Evolutionary conservation across 2,797 vertebrate genomes (phyloP).

Genomic region (Acanthurus leucopareius): DNA sequence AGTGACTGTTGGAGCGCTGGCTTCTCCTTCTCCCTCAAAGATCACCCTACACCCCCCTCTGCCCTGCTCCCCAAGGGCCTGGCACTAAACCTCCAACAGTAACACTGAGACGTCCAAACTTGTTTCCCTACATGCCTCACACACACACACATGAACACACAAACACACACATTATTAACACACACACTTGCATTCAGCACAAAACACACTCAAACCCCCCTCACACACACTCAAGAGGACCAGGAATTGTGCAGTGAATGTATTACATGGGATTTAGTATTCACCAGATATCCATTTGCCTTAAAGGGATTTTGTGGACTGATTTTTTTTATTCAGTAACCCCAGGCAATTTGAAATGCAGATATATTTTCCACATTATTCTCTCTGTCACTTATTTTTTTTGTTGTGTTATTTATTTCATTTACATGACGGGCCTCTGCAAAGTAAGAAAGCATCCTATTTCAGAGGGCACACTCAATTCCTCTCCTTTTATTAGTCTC

Average conservation of each 20-base stretch:
- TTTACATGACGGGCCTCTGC: constrained; percentile 77
- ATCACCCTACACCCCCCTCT: constrained; percentile 34
- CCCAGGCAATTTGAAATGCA: constrained; percentile 76
- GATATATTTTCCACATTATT: constrained; percentile 72
- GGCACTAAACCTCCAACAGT: constrained; percentile 77
- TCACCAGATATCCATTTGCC: constrained; percentile 77
- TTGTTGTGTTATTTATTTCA: constrained; percentile 85
- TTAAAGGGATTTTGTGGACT: constrained; percentile 83
- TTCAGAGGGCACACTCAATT: constrained; percentile 71
- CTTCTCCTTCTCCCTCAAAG: constrained; percentile 52
- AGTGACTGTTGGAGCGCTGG: constrained; percentile 35
- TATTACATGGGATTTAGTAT: constrained; percentile 76
- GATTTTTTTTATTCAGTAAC: constrained; percentile 73
- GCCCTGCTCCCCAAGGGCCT: constrained; percentile 51
- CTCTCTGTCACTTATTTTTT: constrained; percentile 61
- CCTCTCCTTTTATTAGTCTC: constrained; percentile 59
- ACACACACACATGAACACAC: constrained; percentile 25
- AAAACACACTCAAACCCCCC: constrained; percentile 35
- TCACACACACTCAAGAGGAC: constrained; percentile 65
- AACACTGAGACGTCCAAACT: constrained; percentile 76
- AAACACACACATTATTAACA: constrained; percentile 21
- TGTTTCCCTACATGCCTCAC: constrained; percentile 34
- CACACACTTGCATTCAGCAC: constrained; percentile 29
- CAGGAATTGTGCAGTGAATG: constrained; percentile 79
- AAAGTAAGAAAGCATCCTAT: constrained; percentile 65